These are phyloP conservation scores for Augochlora pura DNA, from an alignment of 1,140 invertebrate genomes.

Conservation along the genomic window DNA sequence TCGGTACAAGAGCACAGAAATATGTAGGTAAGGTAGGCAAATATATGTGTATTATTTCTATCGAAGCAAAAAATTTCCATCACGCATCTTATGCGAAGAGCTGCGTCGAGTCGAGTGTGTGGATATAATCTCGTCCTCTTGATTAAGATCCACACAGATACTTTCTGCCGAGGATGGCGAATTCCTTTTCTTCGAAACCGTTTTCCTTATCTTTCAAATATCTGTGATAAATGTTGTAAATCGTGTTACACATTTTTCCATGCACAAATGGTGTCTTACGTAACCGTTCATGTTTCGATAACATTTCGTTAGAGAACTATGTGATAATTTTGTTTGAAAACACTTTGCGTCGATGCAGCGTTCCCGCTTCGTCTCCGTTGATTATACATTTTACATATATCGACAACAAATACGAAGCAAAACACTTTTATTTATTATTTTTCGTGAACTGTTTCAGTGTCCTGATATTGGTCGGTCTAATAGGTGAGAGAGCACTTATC, in stretches of 20 bases:
- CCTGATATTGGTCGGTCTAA: no score
- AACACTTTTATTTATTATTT: not conserved
- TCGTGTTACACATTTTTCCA: no score
- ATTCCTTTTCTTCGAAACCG: not conserved
- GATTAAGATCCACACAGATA: conserved; percentile 25
- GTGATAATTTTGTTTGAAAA: not conserved
- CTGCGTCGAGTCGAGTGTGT: not conserved
- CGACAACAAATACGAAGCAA: not conserved
- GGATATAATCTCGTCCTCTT: conserved; percentile 26
- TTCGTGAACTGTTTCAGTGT: not conserved
- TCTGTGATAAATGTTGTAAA: not conserved
- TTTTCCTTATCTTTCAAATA: not conserved
- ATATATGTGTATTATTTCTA: conserved; percentile 33
- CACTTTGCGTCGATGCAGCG: not conserved
- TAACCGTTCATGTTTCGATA: no score
- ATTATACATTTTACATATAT: no score
- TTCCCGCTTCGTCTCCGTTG: not conserved
- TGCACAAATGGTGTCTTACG: no score
- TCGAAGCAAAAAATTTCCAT: conserved; percentile 68
- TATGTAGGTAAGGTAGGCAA: not conserved
- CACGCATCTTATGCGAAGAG: conserved; percentile 51
- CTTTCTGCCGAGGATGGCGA: not conserved
- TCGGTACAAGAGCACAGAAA: no score
- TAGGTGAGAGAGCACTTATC: no score
- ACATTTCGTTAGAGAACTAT: not conserved